Base-by-base conservation (phyloP, 2,888 invertebrate species). In the Pterobdella sp. region DNA sequence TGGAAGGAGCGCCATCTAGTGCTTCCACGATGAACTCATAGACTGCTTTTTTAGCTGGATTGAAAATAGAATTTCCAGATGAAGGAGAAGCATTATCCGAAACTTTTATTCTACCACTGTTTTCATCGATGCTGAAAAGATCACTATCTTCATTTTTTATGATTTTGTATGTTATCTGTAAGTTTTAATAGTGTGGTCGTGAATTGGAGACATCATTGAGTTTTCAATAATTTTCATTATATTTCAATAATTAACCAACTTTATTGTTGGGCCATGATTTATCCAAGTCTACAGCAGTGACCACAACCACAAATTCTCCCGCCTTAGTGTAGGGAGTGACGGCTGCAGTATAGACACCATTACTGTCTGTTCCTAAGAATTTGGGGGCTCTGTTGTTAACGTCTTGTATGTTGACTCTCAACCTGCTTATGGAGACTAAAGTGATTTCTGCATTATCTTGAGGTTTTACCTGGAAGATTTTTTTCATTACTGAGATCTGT, bases 11-110 rank as follows among this genome's bases (percentile, higher is more conserved):
- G 72, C 94, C 94, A 82, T 98, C 98, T 75, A 94, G 87, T 0
- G 96, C 97, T 84, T 94, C 92, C 79, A 98, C 94, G 82, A 94
- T 93, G 82, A 98, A 86, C n/a, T 94, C 93, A 86, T 96, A 97
- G 75, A 1, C 77, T 75, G 22, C 75, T 74, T 60, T 52, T 29
- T 35, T 64, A 42, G 68, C 56, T n/a, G 72, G 65, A 42, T 29
- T 72, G 32, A 73, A 75, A 72, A 26, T 64, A 60, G 22, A 22
- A 18, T 1, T 60, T 36, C 4, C 49, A 14, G 76, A 35, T n/a
- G n/a, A 1, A 0, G 4, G 34, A 14, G 71, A 18, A 7, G 32
- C 3, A 29, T 18, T 3, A 14, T n/a, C 34, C 18, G 22, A 35
- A 3, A 71, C 73, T 29, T 26, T 72, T 34, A 78, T 76, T 22